Base-by-base conservation (phyloP, 2,797 vertebrate species). In the Danio tinwini region DNA sequence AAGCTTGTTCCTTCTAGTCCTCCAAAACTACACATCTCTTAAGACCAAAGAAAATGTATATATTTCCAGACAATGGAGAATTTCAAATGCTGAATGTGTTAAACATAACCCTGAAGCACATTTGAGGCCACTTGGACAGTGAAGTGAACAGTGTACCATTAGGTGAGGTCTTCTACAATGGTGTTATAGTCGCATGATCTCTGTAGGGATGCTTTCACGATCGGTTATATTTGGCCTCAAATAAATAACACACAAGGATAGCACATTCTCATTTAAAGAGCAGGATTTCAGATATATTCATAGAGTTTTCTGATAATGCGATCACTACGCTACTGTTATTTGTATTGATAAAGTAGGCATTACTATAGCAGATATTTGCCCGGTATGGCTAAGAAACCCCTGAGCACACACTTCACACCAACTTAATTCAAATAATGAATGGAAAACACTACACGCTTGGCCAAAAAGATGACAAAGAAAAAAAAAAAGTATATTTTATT, bases 341-440 rank as follows among this genome's bases (percentile, higher is more conserved):
- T 81, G 50, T 44, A 49, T 29, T 79, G 61, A 58, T 76, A 73
- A 64, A 61, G 64, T 76, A 76, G 17, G 81, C 61, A 76, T 80
- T 42, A 65, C 65, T 76, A 72, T 63, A 78, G 52, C 52, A 79
- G 65, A 74, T 63, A 61, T 67, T 85, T 80, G 73, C 65, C 76
- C 53, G 11, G 39, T 80, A 64, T 45, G 13, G 53, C 71, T 59
- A 52, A 55, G 76, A 83, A 82, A 77, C 76, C 82, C 84, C 84
- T 82, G 82, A 85, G 82, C 76, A 71, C 68, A 79, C 76, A 78
- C 76, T 58, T 65, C 76, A 83, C 59, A 82, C 55, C 75, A 67
- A 69, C 42, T 69, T 52, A 12, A 55, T 80, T 76, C 37, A 75
- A 80, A 83, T 63, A 73, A 47, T 70, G 59, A 80, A 52, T 21